These are phyloP conservation scores for Meiosimyza decipiens DNA, from an alignment of 2,888 invertebrate genomes.

Conservation along the genomic window DNA sequence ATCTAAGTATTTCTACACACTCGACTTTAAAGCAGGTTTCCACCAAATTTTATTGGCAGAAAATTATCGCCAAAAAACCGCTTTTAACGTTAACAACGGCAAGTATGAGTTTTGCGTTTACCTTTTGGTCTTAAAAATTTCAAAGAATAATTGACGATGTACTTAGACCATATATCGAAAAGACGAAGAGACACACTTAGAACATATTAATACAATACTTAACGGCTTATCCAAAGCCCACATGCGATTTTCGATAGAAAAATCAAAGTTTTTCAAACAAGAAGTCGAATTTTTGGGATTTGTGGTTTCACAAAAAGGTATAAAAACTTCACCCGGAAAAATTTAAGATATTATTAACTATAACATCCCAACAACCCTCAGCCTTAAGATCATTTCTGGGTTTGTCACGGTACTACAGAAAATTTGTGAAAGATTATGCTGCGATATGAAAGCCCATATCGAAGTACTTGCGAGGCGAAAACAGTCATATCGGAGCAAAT, in stretches of 20 bases:
- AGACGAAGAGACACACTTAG: slow-evolving; percentile 14
- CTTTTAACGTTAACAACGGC: slow-evolving; percentile 31
- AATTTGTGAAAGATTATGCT: slow-evolving; percentile 40
- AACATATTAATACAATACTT: slow-evolving; percentile 1
- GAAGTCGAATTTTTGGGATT: slow-evolving; percentile 39
- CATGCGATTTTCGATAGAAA: slow-evolving; percentile 33
- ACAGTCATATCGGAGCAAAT: slow-evolving; percentile 30
- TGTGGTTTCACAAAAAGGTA: slow-evolving; percentile 34
- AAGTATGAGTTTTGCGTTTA: slow-evolving; percentile 37
- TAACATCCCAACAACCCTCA: slow-evolving; percentile 30
- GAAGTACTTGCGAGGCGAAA: slow-evolving; percentile 38
- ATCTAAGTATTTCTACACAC: slow-evolving; percentile 29
- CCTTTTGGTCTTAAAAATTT: slow-evolving; percentile 32
- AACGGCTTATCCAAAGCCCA: slow-evolving; percentile 2
- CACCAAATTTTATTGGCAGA: slow-evolving; percentile 34
- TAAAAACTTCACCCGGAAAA: slow-evolving; percentile 37
- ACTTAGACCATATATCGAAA: slow-evolving; percentile 33
- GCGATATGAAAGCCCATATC: slow-evolving; percentile 39
- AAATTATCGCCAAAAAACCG: slow-evolving; percentile 34
- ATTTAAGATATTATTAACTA: slow-evolving; percentile 37
- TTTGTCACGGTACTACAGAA: slow-evolving; percentile 37
- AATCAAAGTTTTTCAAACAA: slow-evolving; percentile 31
- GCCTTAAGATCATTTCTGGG: slow-evolving; percentile 33
- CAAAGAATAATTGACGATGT: slow-evolving; percentile 35
- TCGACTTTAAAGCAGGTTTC: slow-evolving; percentile 34